Evolutionary conservation across 1,140 invertebrate species (phyloP), one percentile per base, ranked within the genome.

Genomic region (Magallana gigas): DNA sequence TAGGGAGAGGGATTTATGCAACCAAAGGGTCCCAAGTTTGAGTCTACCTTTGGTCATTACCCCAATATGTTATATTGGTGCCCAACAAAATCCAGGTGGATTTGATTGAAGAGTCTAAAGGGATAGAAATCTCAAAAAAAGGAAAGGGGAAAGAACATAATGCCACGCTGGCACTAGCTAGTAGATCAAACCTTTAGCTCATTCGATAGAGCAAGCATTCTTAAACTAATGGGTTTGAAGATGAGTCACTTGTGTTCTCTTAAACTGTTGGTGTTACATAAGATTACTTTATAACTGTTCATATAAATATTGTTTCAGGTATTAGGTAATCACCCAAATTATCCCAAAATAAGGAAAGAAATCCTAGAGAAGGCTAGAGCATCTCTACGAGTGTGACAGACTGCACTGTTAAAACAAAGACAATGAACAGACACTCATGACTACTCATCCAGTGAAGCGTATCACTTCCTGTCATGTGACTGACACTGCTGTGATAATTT

Each of bases 351-450:
- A 8, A 96, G 96, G 88, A 99, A 98, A 94, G 98, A 99, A 88
- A 98, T 99, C 91, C 95, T 99, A 57, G 98, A 99, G 88, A 99
- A 99, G 95, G 97, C 98, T n/a, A 96, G 98, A 89, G 96, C 96
- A 91, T 97, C 97, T 96, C 95, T 98, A 89, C 95, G 97, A 91
- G 96, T 96, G 1, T 98, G 91, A 85, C 68, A 29, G 36, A 48
- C 36, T 12, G 14, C 12, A 29, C 11, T 71, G 23, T 29, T 36
- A 36, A 36, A 36, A 5, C 4, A 36, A 36, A 36, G 11, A 9
- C 68, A 71, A 8, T 29, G 23, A 2, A 76, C 18, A 11, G 23
- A 48, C 18, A 76, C 68, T 4, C 8, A 71, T n/a, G 64, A 29
- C 11, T 62, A 12, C 18, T 23, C 64, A 18, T 16, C 14, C 64